Conservation (phyloP, 2,888 invertebrate genomes). For the Seira sanloemensis region DNA sequence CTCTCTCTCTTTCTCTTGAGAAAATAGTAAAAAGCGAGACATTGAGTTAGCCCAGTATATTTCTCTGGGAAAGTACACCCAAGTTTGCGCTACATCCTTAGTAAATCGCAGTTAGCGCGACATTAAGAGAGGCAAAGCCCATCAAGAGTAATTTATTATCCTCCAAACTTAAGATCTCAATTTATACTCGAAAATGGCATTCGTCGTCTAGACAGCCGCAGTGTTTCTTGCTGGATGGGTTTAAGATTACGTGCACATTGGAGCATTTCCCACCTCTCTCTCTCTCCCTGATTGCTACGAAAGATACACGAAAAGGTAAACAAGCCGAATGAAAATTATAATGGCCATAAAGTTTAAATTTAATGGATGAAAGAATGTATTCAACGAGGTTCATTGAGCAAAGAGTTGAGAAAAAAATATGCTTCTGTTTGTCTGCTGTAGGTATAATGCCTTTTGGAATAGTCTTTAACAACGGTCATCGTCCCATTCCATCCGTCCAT, state of each 20-base stretch:
- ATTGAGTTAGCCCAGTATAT: neutral
- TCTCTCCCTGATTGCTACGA: too few relatives aligned
- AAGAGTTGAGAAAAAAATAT: neutral
- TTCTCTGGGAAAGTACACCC: neutral
- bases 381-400: neutral
- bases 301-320: neutral
- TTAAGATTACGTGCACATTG: neutral
- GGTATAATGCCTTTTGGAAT: neutral
- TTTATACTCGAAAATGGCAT: neutral
- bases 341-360: neutral
- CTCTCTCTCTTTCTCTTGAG: too few relatives aligned
- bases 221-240: neutral
- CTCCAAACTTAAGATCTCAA: neutral
- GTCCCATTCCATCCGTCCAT: neutral
- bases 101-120: constrained; percentile 1
- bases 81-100: neutral
- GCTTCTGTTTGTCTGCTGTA: neutral
- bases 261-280: too few relatives aligned
- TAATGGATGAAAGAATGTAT: neutral
- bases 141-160: constrained; percentile 4
- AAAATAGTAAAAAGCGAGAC: neutral
- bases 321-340: neutral
- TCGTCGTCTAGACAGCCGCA: neutral
- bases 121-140: neutral
- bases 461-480: neutral